These are phyloP conservation scores for Drosophila dunni DNA, from an alignment of 1,140 invertebrate genomes.

Conservation along the genomic window DNA sequence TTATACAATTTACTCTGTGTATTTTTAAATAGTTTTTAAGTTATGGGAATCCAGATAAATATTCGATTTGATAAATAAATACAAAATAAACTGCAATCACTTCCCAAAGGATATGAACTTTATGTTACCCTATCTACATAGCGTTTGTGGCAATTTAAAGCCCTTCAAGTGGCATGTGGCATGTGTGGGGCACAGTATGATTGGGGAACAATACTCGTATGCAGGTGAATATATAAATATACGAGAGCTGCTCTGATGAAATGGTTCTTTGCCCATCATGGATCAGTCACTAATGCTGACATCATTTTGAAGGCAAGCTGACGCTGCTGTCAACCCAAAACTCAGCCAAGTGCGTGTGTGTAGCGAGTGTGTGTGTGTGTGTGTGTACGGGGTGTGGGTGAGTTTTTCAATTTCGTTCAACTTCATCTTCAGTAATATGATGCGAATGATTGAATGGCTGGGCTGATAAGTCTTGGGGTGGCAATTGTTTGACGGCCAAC, in stretches of 20 bases:
- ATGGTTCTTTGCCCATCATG: conserved; percentile 54
- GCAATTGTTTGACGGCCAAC: conserved; percentile 57
- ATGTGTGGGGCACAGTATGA: conserved; percentile 42
- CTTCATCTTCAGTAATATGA: conserved; percentile 35
- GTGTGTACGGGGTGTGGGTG: not conserved
- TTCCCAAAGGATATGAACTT: not conserved
- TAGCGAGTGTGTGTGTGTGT: conserved; percentile 3
- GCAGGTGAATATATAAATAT: conserved; percentile 34
- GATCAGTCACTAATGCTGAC: conserved; percentile 80
- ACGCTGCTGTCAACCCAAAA: conserved; percentile 60
- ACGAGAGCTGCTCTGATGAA: conserved; percentile 65
- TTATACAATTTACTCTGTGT: too few species aligned
- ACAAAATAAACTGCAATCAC: too few species aligned
- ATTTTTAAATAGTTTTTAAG: too few species aligned
- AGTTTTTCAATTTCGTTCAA: conserved; percentile 70
- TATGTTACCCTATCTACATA: conserved; percentile 3
- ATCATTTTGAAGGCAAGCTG: conserved; percentile 72
- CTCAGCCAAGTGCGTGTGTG: not conserved
- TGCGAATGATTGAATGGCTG: conserved; percentile 20
- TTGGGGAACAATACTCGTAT: conserved; percentile 29
- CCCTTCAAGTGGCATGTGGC: conserved; percentile 71
- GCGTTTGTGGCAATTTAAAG: conserved; percentile 33
- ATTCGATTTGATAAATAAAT: too few species aligned
- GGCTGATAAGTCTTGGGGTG: not conserved
- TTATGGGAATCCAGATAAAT: too few species aligned